Conservation (phyloP, 2,888 invertebrate species). For the Prosapia bicincta region DNA sequence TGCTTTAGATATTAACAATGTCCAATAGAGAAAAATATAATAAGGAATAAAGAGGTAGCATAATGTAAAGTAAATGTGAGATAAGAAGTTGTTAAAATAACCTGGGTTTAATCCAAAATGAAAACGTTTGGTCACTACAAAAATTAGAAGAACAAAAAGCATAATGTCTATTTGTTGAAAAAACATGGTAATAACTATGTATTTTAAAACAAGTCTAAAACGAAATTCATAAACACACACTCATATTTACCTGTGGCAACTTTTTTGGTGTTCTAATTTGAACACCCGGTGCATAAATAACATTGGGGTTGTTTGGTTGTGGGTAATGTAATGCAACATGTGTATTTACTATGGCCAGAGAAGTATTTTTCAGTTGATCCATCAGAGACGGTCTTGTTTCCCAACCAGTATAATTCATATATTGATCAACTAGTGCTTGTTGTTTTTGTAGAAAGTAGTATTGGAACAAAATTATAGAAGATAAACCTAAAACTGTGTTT, state of each 20-base stretch:
- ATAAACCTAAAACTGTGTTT: not conserved
- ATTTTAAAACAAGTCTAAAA: no score
- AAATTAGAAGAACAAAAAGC: no score
- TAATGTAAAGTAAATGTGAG: no score
- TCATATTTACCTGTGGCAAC: not conserved
- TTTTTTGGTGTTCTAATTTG: not conserved
- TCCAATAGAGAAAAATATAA: no score
- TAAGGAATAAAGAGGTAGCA: no score
- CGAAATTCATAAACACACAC: no score
- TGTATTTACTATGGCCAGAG: not conserved
- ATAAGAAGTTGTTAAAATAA: no score
- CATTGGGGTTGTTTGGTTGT: not conserved
- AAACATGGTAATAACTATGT: no score
- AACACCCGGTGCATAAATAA: not conserved
- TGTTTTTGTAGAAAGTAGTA: not conserved
- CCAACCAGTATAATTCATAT: not conserved
- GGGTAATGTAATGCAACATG: not conserved
- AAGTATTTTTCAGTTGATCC: not conserved
- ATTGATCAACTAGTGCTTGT: not conserved
- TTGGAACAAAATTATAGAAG: not conserved
- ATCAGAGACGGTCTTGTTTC: not conserved
- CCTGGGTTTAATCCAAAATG: no score
- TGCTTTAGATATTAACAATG: no score
- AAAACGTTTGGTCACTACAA: no score
- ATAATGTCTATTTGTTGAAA: no score